Evolutionary conservation across 2,888 invertebrate genomes (phyloP).

Genomic region (Athetis lepigone): DNA sequence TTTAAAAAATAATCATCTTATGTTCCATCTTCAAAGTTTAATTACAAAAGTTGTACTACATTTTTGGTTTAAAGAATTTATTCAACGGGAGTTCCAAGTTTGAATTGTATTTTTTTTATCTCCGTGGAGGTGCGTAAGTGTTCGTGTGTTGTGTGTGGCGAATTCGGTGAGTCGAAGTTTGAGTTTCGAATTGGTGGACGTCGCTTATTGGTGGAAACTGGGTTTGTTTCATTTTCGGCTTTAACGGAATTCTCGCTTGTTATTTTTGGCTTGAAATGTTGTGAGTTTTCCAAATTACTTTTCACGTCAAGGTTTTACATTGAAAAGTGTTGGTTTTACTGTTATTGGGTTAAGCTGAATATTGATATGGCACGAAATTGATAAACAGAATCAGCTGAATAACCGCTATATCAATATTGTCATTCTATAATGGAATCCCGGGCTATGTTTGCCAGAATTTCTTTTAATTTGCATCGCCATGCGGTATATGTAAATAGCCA

Average conservation of each 20-base stretch:
- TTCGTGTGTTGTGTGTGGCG: constrained; percentile 65
- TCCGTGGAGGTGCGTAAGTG: constrained; percentile 59
- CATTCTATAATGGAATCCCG: constrained; percentile 30
- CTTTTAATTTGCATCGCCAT: constrained; percentile 37
- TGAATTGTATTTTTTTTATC: constrained; percentile 34
- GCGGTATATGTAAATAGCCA: constrained; percentile 50
- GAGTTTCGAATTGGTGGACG: constrained; percentile 51
- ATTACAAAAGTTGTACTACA: constrained; percentile 48
- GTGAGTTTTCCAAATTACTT: constrained; percentile 3
- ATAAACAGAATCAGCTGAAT: constrained; percentile 21
- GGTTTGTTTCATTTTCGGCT: constrained; percentile 48
- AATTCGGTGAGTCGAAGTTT: constrained; percentile 64
- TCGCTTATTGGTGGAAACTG: constrained; percentile 29
- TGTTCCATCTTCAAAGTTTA: constrained; percentile 60
- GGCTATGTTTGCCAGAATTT: constrained; percentile 30
- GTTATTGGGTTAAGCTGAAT: constrained; percentile 1
- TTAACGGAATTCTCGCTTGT: constrained; percentile 37
- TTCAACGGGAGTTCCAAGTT: constrained; percentile 32
- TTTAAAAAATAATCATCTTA: constrained; percentile 34
- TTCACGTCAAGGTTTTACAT: too few species aligned
- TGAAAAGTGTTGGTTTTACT: neutral
- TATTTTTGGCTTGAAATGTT: constrained; percentile 20
- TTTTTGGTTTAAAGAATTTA: constrained; percentile 10
- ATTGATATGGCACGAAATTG: constrained; percentile 10
- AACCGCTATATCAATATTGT: constrained; percentile 35